These are phyloP conservation scores for Chionodraco myersi DNA, from an alignment of 2,113 vertebrate genomes.

Conservation along the genomic window DNA sequence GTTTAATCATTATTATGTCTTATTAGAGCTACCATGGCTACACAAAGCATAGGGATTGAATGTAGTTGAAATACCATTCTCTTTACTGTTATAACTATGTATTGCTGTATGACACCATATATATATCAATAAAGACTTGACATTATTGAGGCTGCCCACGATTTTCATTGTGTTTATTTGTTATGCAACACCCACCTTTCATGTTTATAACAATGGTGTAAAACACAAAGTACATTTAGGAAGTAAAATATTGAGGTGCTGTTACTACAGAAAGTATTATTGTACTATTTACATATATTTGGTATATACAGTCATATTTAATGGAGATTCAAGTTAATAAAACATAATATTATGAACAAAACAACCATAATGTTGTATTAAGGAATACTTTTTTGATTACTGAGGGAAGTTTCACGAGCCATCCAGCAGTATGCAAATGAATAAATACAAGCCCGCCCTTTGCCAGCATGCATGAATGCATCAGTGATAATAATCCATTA, in stretches of 20 bases:
- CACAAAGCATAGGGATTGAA: constrained; percentile 76
- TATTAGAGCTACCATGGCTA: constrained; percentile 60
- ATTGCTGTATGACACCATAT: constrained; percentile 80
- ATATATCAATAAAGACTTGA: constrained; percentile 84
- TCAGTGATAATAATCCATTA: not conserved
- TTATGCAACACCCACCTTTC: not conserved
- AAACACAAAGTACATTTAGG: not conserved
- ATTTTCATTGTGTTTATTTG: constrained; percentile 32
- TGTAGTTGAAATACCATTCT: constrained; percentile 80
- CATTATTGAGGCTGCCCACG: constrained; percentile 56
- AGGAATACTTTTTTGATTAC: not conserved
- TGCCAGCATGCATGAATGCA: not conserved
- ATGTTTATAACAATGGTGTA: not conserved
- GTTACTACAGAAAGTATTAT: not conserved
- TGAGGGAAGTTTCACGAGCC: not conserved
- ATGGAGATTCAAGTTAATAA: not conserved
- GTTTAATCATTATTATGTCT: constrained; percentile 58
- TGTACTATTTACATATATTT: not conserved
- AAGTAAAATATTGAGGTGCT: not conserved
- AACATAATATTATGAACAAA: not conserved
- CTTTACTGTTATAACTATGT: constrained; percentile 68
- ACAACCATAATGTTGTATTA: not conserved
- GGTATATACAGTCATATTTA: not conserved
- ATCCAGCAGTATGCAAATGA: not conserved
- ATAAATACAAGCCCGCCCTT: not conserved